Conservation (phyloP, 2,888 invertebrate genomes). For the Blera fallax region DNA sequence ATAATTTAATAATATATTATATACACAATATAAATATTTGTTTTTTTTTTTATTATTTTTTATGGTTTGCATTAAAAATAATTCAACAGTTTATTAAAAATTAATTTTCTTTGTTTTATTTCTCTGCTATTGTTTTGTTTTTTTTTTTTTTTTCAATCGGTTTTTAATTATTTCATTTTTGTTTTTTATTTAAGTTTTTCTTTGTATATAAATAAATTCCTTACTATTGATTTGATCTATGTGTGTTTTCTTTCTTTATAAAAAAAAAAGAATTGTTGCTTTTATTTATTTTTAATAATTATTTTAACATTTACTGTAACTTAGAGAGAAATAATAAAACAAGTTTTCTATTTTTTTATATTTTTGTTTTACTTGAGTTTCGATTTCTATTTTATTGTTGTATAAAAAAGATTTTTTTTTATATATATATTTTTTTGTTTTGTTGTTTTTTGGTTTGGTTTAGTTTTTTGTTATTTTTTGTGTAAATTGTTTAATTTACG, state of each 20-base stretch:
- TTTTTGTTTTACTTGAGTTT: conserved; percentile 47
- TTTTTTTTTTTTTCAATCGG: conserved; percentile 56
- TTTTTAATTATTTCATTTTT: conserved; percentile 25
- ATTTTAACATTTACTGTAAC: conserved; percentile 66
- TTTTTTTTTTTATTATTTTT: conserved; percentile 53
- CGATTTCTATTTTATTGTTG: conserved; percentile 57
- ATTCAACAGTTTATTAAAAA: conserved; percentile 73
- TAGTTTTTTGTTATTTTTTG: conserved; percentile 47
- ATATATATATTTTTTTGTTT: no score
- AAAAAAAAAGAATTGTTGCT: conserved; percentile 20
- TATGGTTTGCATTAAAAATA: conserved; percentile 73
- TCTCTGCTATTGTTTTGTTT: conserved; percentile 70
- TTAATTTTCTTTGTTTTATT: conserved; percentile 66
- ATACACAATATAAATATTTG: conserved; percentile 72
- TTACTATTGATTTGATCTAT: conserved; percentile 73
- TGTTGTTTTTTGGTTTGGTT: conserved; percentile 33
- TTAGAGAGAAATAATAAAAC: conserved; percentile 58
- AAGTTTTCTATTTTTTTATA: conserved; percentile 52
- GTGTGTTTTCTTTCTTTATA: conserved; percentile 43
- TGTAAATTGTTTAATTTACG: conserved; percentile 68
- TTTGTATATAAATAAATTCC: conserved; percentile 72
- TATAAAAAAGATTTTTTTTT: conserved; percentile 69
- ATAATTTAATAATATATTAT: conserved; percentile 72
- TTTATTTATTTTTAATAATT: conserved; percentile 44
- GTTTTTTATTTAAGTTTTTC: conserved; percentile 54